Evolutionary conservation across 2,797 vertebrate species (phyloP).

Genomic region (Rhincodon typus): DNA sequence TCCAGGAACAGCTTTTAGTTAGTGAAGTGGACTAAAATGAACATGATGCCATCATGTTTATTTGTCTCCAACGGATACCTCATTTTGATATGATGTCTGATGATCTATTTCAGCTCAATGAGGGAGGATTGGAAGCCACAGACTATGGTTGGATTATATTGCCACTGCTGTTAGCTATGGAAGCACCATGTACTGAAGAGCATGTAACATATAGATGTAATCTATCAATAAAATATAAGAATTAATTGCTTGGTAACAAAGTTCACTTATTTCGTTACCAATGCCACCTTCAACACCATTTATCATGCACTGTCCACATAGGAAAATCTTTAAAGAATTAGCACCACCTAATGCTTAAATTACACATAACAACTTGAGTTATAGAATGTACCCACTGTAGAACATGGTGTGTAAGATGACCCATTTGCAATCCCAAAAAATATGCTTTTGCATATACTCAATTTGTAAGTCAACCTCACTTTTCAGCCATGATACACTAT

Average conservation of each 20-base stretch:
- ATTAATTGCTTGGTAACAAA: not conserved
- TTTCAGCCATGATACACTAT: not conserved
- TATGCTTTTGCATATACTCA: not conserved
- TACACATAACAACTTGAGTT: not conserved
- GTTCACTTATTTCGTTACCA: not conserved
- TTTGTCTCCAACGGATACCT: not conserved
- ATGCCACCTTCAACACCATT: not conserved
- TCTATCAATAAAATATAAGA: not conserved
- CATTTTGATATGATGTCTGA: not conserved
- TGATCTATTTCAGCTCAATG: not conserved
- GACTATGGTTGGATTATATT: not conserved
- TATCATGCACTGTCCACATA: not conserved
- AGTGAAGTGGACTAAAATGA: not conserved
- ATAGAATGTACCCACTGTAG: not conserved
- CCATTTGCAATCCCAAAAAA: not conserved
- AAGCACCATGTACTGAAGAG: not conserved
- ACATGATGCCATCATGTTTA: not conserved
- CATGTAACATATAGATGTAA: not conserved
- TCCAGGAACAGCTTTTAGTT: not conserved
- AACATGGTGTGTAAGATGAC: not conserved
- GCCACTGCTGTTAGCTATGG: not conserved
- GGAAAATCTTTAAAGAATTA: not conserved
- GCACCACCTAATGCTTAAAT: constrained; percentile 23
- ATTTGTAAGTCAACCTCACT: no score
- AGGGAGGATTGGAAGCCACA: not conserved